Conservation (phyloP, 1,140 invertebrate genomes). For the Chironomus tepperi region DNA sequence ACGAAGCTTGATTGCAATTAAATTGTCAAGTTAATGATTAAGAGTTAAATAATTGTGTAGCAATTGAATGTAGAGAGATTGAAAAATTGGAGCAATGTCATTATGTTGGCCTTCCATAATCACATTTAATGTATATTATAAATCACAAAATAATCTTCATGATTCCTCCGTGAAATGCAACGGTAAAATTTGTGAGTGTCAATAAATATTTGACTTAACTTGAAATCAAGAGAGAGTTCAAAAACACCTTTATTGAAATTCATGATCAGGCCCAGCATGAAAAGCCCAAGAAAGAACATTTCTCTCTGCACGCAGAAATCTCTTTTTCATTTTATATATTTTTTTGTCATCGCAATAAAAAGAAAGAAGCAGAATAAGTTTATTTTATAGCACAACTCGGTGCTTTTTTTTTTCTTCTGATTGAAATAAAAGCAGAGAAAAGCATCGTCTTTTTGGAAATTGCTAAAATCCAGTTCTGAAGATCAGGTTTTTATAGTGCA, state of each 20-base stretch:
- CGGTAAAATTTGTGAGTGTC: constrained; percentile 12
- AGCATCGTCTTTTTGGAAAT: not conserved
- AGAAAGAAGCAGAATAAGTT: not conserved
- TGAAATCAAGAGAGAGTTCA: no score
- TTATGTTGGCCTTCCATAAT: constrained; percentile 12
- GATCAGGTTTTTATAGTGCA: not conserved
- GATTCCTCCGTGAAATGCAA: not conserved
- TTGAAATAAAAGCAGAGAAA: not conserved
- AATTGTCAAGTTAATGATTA: constrained; percentile 14
- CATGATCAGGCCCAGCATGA: not conserved
- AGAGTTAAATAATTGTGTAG: not conserved
- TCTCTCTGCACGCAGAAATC: not conserved
- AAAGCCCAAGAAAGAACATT: not conserved
- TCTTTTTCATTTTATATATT: no score
- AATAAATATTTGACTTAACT: not conserved
- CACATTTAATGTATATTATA: no score
- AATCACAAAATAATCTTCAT: not conserved
- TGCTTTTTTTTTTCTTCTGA: no score
- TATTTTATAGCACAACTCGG: no score
- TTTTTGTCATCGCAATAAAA: constrained; percentile 4
- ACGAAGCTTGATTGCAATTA: not conserved
- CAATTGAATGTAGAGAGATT: not conserved
- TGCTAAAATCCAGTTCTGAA: not conserved
- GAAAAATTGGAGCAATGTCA: constrained; percentile 12
- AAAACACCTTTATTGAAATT: not conserved